Evolutionary conservation across 2,113 vertebrate species (phyloP).

Genomic region (Serilophus lunatus): DNA sequence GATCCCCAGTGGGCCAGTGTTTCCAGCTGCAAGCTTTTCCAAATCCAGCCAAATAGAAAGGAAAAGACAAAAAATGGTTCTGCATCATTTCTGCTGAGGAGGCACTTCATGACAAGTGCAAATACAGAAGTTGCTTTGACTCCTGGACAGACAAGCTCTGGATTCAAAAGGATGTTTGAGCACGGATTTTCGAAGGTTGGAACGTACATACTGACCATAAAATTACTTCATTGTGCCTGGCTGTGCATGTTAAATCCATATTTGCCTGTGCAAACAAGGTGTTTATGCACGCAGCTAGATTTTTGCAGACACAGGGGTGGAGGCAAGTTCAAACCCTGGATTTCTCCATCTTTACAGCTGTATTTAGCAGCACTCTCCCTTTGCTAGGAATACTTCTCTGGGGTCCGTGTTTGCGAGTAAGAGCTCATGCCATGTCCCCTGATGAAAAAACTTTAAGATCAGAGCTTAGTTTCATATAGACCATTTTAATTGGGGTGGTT

Average conservation of each 20-base stretch:
- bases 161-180: constrained; percentile 54
- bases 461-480: not conserved
- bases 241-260: constrained; percentile 44
- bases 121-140: constrained; percentile 30
- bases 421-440: not conserved
- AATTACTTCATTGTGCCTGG: constrained; percentile 53
- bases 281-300: constrained; percentile 30
- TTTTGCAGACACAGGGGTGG: not conserved
- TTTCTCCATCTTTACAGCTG: not conserved
- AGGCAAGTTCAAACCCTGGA: not conserved
- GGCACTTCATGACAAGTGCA: not conserved
- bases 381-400: not conserved
- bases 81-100: not conserved
- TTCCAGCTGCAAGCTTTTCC: not conserved
- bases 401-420: not conserved
- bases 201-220: constrained; percentile 33
- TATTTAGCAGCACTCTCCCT: not conserved
- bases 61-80: not conserved
- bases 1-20: not conserved
- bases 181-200: constrained; percentile 50
- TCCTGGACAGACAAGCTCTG: constrained; percentile 15
- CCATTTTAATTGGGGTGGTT: constrained; percentile 37
- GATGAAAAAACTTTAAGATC: not conserved
- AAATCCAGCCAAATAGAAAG: not conserved
- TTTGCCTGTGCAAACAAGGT: constrained; percentile 46